Evolutionary conservation across 1,140 invertebrate genomes (phyloP), one percentile per base, ranked within the genome.

Genomic region (Homalodisca vitripennis): DNA sequence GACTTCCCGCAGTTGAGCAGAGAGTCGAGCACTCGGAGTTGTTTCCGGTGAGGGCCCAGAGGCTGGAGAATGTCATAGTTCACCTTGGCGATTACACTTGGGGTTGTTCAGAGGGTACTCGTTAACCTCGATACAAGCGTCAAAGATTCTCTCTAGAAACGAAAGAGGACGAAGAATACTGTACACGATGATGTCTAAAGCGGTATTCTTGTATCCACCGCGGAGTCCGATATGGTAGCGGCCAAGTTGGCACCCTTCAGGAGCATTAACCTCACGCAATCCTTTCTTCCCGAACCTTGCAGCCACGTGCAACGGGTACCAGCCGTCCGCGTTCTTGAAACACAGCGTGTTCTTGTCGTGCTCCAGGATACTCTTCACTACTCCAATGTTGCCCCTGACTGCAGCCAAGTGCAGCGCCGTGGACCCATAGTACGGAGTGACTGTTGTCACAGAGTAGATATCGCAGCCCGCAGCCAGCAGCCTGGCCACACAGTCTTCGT

Each of bases 381-480:
- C 70, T 17, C 64, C 64, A 3, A 84, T 81, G 71, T 84, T 80
- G 32, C 82, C 81, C 70, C 79, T 75, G 31, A 80, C 80, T 32
- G 86, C 85, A 46, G 85, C 87, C 72, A 86, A 78, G 76, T 89
- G 87, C 53, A 89, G 75, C 26, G 86, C 81, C 0, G 87, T 87
- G 32, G 83, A 81, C 2, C 80, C 78, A 70, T 80, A 80, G 57
- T 81, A 77, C 65, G 80, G 78, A 1, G 51, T 66, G 48, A 72
- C 68, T 0, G 75, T 78, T 3, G 80, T 80, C 71, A 78, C 77
- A 14, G 79, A 65, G 57, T 74, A 71, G 3, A 81, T 60, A 71
- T 82, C 75, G 63, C 78, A 78, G 76, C 86, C 84, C 76, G 84
- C 84, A n/a, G 82, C 78, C 14, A 91, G 73, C 1, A 92, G 78